A percentile compares a stretch with the other conserved stretches of the same genome.
Evolutionary conservation across 2,797 vertebrate genomes (phyloP).

Genomic region (Channallabes apus): DNA sequence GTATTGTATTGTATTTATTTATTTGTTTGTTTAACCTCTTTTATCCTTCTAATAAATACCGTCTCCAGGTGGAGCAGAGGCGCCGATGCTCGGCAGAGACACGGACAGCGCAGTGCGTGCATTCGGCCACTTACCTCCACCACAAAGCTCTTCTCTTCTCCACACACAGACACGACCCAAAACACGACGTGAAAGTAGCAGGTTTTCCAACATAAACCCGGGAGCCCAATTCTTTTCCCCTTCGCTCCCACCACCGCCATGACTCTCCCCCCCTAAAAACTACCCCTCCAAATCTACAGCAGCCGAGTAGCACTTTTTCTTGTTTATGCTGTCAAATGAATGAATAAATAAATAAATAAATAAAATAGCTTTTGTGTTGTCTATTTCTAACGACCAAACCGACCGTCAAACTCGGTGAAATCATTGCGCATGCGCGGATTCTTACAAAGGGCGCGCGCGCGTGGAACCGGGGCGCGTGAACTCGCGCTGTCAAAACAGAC

Average conservation of each 20-base stretch:
- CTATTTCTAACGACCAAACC: slow-evolving; percentile 53
- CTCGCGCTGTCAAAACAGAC: slow-evolving; percentile 1
- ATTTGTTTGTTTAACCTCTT: not conserved
- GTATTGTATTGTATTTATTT: too few species aligned
- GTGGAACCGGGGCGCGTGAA: not conserved
- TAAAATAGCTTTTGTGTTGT: not conserved
- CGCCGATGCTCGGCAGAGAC: not conserved
- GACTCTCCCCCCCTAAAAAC: slow-evolving; percentile 55
- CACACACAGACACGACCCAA: slow-evolving; percentile 76
- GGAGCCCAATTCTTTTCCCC: slow-evolving; percentile 69
- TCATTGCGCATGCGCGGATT: slow-evolving; percentile 64
- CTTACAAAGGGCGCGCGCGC: slow-evolving; percentile 50
- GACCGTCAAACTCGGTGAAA: slow-evolving; percentile 56
- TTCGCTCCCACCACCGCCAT: slow-evolving; percentile 73
- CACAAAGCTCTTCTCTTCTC: slow-evolving; percentile 76
- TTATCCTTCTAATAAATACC: not conserved
- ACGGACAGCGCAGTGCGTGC: not conserved
- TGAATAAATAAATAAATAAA: not conserved
- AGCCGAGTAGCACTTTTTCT: slow-evolving; percentile 63
- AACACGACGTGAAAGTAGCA: slow-evolving; percentile 75
- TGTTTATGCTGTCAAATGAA: not conserved
- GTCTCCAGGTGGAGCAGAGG: not conserved
- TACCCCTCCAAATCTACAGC: slow-evolving; percentile 59
- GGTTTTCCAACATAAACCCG: slow-evolving; percentile 74
- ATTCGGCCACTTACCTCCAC: slow-evolving; percentile 70